A percentile compares a stretch with the other conserved stretches of the same genome.
These are phyloP conservation scores for Polydesmus complanatus DNA, from an alignment of 2,888 invertebrate species.

Conservation along the genomic window DNA sequence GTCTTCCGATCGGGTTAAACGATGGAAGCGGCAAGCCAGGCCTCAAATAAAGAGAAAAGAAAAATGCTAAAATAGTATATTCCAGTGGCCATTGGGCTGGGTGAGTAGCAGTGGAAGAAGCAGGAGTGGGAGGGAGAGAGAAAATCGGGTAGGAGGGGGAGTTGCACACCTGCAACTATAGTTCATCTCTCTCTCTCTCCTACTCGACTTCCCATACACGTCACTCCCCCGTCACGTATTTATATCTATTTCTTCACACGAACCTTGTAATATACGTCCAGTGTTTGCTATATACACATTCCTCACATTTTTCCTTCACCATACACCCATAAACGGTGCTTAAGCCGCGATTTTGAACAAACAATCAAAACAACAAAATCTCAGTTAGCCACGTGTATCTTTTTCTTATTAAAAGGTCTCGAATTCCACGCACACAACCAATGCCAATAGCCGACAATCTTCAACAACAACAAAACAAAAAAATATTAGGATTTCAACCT, in stretches of 20 bases:
- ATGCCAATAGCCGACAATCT: too few species aligned
- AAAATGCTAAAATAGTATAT: too few species aligned
- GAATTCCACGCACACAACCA: background rate
- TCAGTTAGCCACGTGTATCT: background rate
- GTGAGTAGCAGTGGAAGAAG: too few species aligned
- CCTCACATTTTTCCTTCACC: background rate
- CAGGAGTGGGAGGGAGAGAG: too few species aligned
- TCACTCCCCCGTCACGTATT: background rate
- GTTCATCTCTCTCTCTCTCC: background rate
- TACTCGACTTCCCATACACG: background rate
- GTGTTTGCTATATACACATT: background rate
- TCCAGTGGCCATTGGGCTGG: background rate
- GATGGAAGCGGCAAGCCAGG: too few species aligned
- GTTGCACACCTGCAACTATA: background rate
- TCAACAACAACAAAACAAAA: background rate
- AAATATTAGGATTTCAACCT: background rate
- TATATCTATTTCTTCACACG: background rate
- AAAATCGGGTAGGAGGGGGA: background rate
- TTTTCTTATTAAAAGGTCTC: too few species aligned
- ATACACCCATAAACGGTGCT: background rate
- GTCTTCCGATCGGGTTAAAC: too few species aligned
- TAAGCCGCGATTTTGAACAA: background rate
- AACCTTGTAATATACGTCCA: background rate
- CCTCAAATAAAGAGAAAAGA: too few species aligned
- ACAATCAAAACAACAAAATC: background rate